These are phyloP conservation scores for Strigamia transsilvanica DNA, from an alignment of 2,888 invertebrate genomes.

Conservation along the genomic window DNA sequence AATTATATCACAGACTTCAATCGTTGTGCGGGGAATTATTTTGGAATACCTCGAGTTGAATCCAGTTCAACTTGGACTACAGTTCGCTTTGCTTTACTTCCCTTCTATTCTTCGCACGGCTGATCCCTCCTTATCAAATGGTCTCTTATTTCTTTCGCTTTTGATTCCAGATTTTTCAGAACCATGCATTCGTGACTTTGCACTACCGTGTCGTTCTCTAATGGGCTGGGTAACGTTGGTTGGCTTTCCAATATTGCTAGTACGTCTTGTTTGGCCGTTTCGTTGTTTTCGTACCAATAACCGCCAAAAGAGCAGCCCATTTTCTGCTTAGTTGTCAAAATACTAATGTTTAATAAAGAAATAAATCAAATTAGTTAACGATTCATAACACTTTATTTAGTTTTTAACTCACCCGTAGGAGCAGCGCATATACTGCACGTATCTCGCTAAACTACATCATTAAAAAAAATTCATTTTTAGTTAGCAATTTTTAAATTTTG, in stretches of 20 bases:
- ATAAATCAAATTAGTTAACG: background rate
- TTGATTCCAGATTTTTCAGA: background rate
- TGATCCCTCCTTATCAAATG: background rate
- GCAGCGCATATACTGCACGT: background rate
- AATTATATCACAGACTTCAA: background rate
- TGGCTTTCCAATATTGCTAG: background rate
- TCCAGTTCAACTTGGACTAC: background rate
- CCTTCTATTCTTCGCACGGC: background rate
- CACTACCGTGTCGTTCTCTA: background rate
- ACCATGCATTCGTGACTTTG: background rate
- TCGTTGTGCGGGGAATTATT: background rate
- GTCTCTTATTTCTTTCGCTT: background rate
- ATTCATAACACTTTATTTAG: background rate
- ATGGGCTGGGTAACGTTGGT: background rate
- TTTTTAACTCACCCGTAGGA: background rate
- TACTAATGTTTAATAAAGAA: background rate
- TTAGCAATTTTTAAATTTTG: background rate
- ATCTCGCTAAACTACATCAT: background rate
- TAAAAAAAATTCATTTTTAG: background rate
- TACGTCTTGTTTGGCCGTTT: background rate
- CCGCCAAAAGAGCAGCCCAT: background rate
- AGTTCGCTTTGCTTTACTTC: background rate
- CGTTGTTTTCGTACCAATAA: background rate
- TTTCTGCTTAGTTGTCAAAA: background rate
- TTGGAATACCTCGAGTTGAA: background rate